A percentile compares a stretch with the other conserved stretches of the same genome.
phyloP scores from a whole-genome alignment of 2,888 invertebrate genomes.

The Laothoe populi region DNA sequence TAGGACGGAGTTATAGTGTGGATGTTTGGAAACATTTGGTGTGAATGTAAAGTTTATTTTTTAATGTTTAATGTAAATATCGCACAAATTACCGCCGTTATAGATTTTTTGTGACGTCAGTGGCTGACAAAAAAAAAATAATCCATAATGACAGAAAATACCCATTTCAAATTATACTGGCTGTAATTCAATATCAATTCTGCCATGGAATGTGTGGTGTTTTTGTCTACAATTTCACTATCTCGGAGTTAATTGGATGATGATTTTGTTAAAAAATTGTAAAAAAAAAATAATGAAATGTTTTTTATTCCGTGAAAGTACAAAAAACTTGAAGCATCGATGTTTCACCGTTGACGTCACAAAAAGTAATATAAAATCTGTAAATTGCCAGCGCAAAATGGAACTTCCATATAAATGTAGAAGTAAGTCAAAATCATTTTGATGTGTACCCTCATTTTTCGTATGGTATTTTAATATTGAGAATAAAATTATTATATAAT shows the following conservation, averaged over 20 bases:
- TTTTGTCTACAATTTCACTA: too few relatives aligned
- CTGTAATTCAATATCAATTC: too few relatives aligned
- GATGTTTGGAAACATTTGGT: background rate
- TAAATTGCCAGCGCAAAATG: conserved; percentile 39
- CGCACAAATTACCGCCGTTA: conserved; percentile 31
- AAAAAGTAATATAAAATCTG: background rate
- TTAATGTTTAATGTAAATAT: conserved; percentile 33
- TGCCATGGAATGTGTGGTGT: too few relatives aligned
- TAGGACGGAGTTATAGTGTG: background rate
- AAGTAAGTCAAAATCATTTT: conserved; percentile 50
- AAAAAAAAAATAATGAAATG: too few relatives aligned
- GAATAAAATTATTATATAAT: conserved; percentile 35
- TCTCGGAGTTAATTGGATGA: too few relatives aligned
- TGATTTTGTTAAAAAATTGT: too few relatives aligned
- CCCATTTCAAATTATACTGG: too few relatives aligned
- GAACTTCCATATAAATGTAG: conserved; percentile 46
- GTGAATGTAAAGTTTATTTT: conserved; percentile 17
- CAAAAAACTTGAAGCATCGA: background rate
- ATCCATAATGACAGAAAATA: too few relatives aligned
- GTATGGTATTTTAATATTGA: conserved; percentile 50
- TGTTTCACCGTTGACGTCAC: conserved; percentile 8
- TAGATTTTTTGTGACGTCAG: conserved; percentile 12
- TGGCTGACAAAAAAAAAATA: too few relatives aligned
- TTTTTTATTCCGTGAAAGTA: background rate
- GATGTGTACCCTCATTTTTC: conserved; percentile 44